Percentiles rank a stretch among this genome's conserved stretches.
Evolutionary conservation across 1,140 invertebrate species (phyloP).

Genomic region (Trissolcus basalis): DNA sequence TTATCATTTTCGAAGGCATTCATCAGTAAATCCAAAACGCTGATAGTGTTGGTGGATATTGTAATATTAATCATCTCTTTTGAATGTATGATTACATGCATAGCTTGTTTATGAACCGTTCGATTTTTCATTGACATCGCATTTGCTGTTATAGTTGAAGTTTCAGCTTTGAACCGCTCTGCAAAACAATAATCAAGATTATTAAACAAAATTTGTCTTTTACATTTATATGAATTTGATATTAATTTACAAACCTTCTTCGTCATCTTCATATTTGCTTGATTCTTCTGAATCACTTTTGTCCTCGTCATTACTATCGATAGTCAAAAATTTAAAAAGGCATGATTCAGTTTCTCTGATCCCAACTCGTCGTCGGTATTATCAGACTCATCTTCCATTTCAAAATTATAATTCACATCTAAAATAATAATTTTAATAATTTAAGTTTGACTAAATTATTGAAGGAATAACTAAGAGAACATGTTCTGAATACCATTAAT

Average conservation of each 20-base stretch:
- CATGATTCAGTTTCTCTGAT: constrained; percentile 81
- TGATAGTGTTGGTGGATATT: constrained; percentile 78
- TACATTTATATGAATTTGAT: background rate
- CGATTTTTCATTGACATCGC: constrained; percentile 66
- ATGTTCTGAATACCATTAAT: constrained; percentile 61
- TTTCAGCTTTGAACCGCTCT: background rate
- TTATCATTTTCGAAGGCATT: constrained; percentile 74
- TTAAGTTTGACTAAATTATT: too few species aligned
- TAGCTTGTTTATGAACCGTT: constrained; percentile 76
- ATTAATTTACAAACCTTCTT: constrained; percentile 65
- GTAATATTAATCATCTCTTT: constrained; percentile 83
- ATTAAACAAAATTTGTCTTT: too few species aligned
- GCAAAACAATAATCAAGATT: background rate
- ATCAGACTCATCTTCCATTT: constrained; percentile 86
- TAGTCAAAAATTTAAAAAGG: constrained; percentile 85
- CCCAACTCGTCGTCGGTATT: constrained; percentile 85
- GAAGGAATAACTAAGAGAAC: too few species aligned
- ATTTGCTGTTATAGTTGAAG: background rate
- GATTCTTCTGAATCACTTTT: constrained; percentile 83
- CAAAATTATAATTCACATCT: constrained; percentile 66
- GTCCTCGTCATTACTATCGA: constrained; percentile 85
- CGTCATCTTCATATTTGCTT: constrained; percentile 81
- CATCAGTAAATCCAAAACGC: constrained; percentile 78
- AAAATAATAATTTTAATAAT: constrained; percentile 13
- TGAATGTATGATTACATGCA: constrained; percentile 82